These are phyloP conservation scores for Orchesellides sinensis DNA, from an alignment of 2,888 invertebrate genomes.

Conservation along the genomic window DNA sequence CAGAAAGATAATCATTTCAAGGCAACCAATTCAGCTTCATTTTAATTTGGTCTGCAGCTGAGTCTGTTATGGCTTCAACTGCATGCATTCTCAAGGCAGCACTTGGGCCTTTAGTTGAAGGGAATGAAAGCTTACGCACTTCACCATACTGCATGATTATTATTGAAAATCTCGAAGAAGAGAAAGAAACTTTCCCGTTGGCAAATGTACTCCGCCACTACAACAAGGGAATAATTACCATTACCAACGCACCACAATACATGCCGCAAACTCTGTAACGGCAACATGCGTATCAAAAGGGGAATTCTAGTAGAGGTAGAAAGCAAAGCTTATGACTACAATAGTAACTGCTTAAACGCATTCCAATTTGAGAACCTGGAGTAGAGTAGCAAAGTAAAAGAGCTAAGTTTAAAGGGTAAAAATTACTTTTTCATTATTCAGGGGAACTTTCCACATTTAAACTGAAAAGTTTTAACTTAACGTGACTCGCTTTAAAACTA, in stretches of 20 bases:
- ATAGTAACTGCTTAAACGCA: not conserved
- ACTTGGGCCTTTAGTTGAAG: no score
- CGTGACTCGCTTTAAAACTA: not conserved
- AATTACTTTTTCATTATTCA: conserved; percentile 13
- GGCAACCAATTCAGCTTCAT: not conserved
- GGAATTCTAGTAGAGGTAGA: no score
- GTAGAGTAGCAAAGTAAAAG: not conserved
- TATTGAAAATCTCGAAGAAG: no score
- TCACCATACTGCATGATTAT: no score
- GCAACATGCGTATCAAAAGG: no score
- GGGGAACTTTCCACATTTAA: not conserved
- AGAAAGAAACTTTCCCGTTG: no score
- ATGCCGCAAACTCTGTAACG: not conserved
- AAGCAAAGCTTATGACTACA: not conserved
- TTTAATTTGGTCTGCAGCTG: no score
- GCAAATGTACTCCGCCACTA: no score
- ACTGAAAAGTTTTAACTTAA: not conserved
- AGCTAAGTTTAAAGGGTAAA: conserved; percentile 13
- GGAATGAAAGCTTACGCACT: no score
- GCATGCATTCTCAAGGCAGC: no score
- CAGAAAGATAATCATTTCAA: no score
- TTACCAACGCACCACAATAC: not conserved
- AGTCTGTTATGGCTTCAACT: no score
- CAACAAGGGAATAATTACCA: not conserved
- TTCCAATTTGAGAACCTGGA: not conserved